Base-by-base conservation (phyloP, 2,113 vertebrate genomes). In the Montifringilla adamsi region DNA sequence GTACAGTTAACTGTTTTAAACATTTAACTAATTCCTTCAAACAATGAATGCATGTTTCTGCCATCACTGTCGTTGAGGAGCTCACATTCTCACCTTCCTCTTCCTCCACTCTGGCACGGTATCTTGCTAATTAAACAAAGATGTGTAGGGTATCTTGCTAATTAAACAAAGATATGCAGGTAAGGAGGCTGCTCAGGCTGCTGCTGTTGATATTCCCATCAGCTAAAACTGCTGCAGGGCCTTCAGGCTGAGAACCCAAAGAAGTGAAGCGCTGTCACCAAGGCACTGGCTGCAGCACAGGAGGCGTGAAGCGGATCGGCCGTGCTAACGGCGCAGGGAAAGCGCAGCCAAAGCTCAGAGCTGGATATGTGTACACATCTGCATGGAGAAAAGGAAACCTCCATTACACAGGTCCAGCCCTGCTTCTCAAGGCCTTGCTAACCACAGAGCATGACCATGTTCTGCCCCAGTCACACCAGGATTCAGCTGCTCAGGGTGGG, bases 301-400 rank as follows among this genome's bases (percentile, higher is more conserved):
- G 87, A 43, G 11, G 55, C 19, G 1, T 18, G 21, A 95, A 95
- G 94, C 67, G 37, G 17, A 56, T n/a, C 5, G 33, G 81, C n/a
- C 9, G 5, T 6, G 63, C 41, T 69, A 37, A 47, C 2, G 43
- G 20, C 0, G 43, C 63, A 8, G 91, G 18, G 26, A 12, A 35
- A 70, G 50, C 43, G 53, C 37, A 79, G 3, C 43, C 87, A 27
- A 13, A 76, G 47, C 53, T 78, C 88, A 97, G 95, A n/a, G 85
- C 66, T 59, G 95, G 64, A 89, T 97, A 82, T 9, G 96, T 33
- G 97, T 94, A 24, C 96, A 98, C 96, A 98, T 97, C 97, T 98
- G 96, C 69, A 92, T 67, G 19, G 59, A 81, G 84, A 90, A 39
- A 70, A 83, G 43, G 4, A 58, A 26, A 22, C 4, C 15, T 55